These are phyloP conservation scores for Galaxea fascicularis DNA, from an alignment of 92 coral and sea anemone genomes.

Conservation along the genomic window DNA sequence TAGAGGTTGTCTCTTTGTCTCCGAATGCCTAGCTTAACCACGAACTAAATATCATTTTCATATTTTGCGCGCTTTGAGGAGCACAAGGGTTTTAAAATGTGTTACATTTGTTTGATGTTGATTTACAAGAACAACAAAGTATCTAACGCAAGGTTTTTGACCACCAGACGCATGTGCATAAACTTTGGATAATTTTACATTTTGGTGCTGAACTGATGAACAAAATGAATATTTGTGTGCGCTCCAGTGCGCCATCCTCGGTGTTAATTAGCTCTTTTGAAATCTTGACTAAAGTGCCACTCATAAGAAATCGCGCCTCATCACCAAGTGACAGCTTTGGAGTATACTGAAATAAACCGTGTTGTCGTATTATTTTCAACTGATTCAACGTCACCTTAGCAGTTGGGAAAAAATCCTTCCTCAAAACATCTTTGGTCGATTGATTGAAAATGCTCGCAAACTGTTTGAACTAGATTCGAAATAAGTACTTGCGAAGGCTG, in stretches of 20 bases:
- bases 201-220: background rate
- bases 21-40: background rate
- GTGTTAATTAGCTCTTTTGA: background rate
- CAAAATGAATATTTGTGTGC: background rate
- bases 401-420: background rate
- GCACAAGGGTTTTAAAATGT: background rate
- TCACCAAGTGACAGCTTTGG: background rate
- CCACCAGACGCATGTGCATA: background rate
- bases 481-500: background rate
- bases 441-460: background rate
- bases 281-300: background rate
- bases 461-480: conserved; percentile 11
- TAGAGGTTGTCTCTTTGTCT: too few species aligned
- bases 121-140: conserved; percentile 6
- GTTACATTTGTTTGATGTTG: background rate
- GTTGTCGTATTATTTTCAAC: background rate
- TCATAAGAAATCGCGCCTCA: background rate
- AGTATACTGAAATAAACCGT: background rate
- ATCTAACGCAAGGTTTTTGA: background rate
- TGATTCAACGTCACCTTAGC: too few species aligned
- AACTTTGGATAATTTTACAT: background rate
- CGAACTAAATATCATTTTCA: background rate
- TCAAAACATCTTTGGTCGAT: background rate
- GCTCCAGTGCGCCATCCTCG: background rate
- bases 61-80: background rate